A percentile compares a stretch with the other conserved stretches of the same genome.
phyloP scores from a whole-genome alignment of 2,797 vertebrate genomes.

The Ctenosaura bakeri region DNA sequence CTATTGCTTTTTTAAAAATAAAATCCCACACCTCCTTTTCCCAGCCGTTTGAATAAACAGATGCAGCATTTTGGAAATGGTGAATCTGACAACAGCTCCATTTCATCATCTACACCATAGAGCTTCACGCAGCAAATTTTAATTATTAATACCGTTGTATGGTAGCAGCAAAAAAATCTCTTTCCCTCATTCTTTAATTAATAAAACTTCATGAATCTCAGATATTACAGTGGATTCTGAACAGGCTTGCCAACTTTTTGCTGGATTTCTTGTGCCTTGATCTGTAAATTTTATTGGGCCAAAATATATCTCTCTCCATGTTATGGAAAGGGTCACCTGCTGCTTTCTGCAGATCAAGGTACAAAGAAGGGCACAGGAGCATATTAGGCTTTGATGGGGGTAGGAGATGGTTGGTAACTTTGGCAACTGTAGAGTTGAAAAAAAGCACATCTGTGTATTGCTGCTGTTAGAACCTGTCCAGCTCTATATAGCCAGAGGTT shows the following conservation, averaged over 20 bases:
- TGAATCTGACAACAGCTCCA: slow-evolving; percentile 22
- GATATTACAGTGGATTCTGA: slow-evolving; percentile 19
- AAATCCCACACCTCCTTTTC: slow-evolving; percentile 36
- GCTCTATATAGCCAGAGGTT: not conserved
- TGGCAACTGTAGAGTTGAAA: not conserved
- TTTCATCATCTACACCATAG: slow-evolving; percentile 26
- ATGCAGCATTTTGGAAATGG: slow-evolving; percentile 44
- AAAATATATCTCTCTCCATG: not conserved
- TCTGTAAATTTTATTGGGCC: not conserved
- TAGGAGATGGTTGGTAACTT: not conserved
- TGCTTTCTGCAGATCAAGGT: not conserved
- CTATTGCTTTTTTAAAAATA: slow-evolving; percentile 58
- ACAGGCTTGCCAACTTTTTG: not conserved
- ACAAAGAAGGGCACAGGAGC: not conserved
- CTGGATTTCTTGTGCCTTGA: not conserved
- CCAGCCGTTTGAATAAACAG: slow-evolving; percentile 46
- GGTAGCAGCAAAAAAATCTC: not conserved
- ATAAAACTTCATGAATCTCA: not conserved
- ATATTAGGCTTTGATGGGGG: too few species aligned
- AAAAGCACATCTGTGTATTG: slow-evolving; percentile 2
- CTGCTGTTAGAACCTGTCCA: slow-evolving; percentile 3
- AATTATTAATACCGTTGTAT: slow-evolving; percentile 8
- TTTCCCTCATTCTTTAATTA: not conserved
- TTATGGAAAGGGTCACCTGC: not conserved
- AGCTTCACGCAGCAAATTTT: slow-evolving; percentile 57